phyloP scores from a whole-genome alignment of 2,797 vertebrate genomes.

The Meriones psammophilus region DNA sequence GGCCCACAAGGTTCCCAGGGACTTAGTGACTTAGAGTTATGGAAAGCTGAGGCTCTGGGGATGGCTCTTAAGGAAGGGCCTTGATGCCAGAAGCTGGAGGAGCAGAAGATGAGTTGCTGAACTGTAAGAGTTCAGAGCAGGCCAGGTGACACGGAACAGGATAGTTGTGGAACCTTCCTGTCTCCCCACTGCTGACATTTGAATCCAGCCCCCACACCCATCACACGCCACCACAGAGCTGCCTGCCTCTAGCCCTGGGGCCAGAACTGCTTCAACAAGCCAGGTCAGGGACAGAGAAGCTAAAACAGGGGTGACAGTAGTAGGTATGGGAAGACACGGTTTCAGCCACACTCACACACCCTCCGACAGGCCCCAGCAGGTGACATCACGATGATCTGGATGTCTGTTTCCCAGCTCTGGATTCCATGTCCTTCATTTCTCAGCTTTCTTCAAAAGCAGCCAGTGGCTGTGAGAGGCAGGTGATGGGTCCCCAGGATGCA shows the following conservation, averaged over 20 bases:
- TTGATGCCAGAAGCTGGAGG: background rate
- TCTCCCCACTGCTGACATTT: background rate
- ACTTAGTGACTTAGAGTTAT: background rate
- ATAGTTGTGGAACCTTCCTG: background rate
- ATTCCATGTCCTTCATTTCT: background rate
- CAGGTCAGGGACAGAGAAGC: no score
- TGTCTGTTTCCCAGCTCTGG: background rate
- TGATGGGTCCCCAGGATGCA: accelerated
- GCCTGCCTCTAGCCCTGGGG: background rate
- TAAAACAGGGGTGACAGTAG: accelerated
- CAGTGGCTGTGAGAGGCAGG: background rate
- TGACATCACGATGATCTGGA: no score
- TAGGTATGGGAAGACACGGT: background rate
- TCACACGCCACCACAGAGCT: no score
- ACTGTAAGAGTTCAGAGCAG: background rate
- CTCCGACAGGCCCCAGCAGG: no score
- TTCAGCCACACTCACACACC: accelerated
- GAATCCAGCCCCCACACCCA: background rate
- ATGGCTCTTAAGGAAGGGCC: background rate
- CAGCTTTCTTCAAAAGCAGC: background rate
- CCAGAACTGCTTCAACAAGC: background rate
- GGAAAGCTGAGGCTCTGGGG: no score
- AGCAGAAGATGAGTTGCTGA: background rate
- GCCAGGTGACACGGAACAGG: background rate
- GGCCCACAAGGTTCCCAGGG: background rate